Conservation (phyloP, 1,140 invertebrate genomes). For the Lineus longissimus region DNA sequence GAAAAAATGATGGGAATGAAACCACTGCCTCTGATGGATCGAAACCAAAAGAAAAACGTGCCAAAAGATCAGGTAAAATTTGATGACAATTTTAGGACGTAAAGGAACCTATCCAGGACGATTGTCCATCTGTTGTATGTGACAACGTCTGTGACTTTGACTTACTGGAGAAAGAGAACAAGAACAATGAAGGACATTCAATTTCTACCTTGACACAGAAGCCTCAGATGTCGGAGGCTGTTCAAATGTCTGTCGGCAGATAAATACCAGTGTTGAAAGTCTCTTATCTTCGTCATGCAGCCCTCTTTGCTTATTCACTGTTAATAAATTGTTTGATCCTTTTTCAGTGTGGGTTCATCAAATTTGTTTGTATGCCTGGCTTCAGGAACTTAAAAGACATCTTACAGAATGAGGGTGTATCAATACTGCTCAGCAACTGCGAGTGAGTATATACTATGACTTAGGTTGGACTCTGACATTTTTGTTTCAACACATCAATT, state of each 20-base stretch:
- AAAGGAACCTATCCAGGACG: neutral
- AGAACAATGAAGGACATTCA: neutral
- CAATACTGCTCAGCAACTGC: too few species aligned
- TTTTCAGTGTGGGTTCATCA: conserved; percentile 68
- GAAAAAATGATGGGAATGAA: conserved; percentile 64
- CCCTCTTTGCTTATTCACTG: neutral
- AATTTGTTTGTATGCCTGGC: conserved; percentile 73
- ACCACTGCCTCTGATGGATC: conserved; percentile 78
- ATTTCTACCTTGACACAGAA: neutral
- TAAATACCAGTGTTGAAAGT: neutral
- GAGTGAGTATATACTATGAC: too few species aligned
- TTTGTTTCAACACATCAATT: too few species aligned
- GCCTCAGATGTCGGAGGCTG: neutral
- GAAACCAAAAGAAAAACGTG: conserved; percentile 66
- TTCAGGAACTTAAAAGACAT: conserved; percentile 66
- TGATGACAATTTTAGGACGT: neutral
- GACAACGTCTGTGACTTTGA: neutral
- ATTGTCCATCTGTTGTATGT: neutral
- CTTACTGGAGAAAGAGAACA: neutral
- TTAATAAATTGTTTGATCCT: neutral
- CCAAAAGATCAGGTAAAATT: conserved; percentile 64
- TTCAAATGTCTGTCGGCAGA: neutral
- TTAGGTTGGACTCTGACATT: too few species aligned
- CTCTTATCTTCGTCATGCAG: neutral
- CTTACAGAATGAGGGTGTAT: conserved; percentile 49